Percentiles rank a stretch among this genome's conserved stretches.
Evolutionary conservation across 2,888 invertebrate genomes (phyloP).

Genomic region (Trachelus iudaicus): DNA sequence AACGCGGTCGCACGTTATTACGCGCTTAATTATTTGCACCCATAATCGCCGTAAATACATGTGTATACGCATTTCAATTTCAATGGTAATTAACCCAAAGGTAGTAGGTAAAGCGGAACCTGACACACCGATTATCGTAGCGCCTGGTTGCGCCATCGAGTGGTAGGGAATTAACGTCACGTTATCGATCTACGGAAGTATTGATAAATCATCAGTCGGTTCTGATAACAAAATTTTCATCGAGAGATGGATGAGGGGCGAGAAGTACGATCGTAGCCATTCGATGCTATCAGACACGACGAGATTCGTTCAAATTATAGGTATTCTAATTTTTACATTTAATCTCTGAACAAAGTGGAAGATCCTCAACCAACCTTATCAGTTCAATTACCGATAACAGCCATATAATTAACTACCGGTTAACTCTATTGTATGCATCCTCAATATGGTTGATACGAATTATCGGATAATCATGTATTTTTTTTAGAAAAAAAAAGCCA

Average conservation of each 20-base stretch:
- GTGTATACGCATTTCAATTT: not conserved
- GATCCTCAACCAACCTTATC: not conserved
- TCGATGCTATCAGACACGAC: not conserved
- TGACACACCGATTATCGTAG: not conserved
- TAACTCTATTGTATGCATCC: not conserved
- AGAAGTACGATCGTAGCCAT: not conserved
- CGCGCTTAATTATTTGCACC: not conserved
- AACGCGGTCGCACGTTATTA: not conserved
- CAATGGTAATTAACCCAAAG: not conserved
- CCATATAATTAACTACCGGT: not conserved
- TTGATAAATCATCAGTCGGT: not conserved
- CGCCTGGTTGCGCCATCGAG: not conserved
- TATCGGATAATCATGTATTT: no score
- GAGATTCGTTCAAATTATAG: not conserved
- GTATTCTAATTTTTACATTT: not conserved
- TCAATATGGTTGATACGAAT: not conserved
- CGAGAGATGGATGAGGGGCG: not conserved
- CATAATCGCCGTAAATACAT: not conserved
- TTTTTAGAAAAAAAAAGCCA: no score
- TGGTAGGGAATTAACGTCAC: not conserved
- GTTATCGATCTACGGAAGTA: not conserved
- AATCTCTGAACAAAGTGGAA: not conserved
- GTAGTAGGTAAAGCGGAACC: not conserved
- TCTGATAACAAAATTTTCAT: not conserved
- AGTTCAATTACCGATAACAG: not conserved